Base-by-base conservation (phyloP, 2,888 invertebrate species). In the Metallyticus violacea region DNA sequence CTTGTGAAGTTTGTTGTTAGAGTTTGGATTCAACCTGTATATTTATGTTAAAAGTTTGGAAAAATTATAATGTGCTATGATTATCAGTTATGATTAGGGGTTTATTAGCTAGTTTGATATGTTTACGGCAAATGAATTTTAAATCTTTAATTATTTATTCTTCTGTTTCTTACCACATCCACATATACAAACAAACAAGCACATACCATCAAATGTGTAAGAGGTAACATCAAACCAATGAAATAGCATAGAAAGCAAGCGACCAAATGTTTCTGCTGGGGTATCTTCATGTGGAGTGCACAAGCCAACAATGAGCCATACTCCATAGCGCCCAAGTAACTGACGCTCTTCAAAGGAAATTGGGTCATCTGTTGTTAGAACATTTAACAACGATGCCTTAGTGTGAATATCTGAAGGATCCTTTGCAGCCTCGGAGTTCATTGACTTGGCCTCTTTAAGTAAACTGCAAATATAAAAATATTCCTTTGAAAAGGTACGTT, bases 181-280 rank as follows among this genome's bases (percentile, higher is more conserved):
- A n/a, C n/a, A n/a, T n/a, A n/a, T n/a, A n/a, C n/a, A n/a, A n/a
- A n/a, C n/a, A n/a, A n/a, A n/a, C n/a, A 78, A 91, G 27, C 30
- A 29, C 90, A 90, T 92, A 97, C 98, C 97, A 92, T 99, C 98
- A 90, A 98, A 98, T 7, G 99, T 96, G 92, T 97, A 98, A 1
- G 99, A 98, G 25, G 99, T 99, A 90, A 98, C 97, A 92, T 99
- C 98, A 93, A 99, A 99, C 99, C 99, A 99, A 92, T 99, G 99
- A 92, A 99, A 99, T 88, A 99, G 94, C 94, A 99, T 99, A 40
- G 98, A 97, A 84, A 99, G 94, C 89, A 99, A 94, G 88, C 99
- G 94, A 7, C 99, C 99, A 85, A 99, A 93, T 86, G 96, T 94
- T 91, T 97, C 96, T 87, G 95, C 94, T 0, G 96, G 96, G 0